These are phyloP conservation scores for Leptopilina boulardi DNA, from an alignment of 1,140 invertebrate genomes.

Conservation along the genomic window DNA sequence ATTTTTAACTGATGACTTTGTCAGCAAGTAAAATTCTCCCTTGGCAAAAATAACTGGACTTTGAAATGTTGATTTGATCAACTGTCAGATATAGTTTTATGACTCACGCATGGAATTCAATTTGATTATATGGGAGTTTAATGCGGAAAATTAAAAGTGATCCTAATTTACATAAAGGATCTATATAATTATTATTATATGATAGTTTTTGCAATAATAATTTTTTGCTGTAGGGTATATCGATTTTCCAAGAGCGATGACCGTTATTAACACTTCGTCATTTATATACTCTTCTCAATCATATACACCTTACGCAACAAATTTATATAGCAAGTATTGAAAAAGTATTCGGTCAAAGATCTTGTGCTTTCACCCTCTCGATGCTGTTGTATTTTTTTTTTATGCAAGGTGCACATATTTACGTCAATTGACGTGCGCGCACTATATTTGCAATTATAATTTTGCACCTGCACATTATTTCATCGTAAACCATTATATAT, in stretches of 20 bases:
- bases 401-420: constrained; percentile 42
- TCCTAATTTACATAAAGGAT: constrained; percentile 5
- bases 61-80: neutral
- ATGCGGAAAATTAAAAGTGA: constrained; percentile 8
- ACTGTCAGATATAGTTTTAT: neutral
- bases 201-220: neutral
- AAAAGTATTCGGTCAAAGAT: constrained; percentile 13
- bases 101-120: neutral
- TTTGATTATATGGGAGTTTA: neutral
- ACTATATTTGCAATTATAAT: neutral
- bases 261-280: neutral
- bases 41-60: neutral
- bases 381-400: constrained; percentile 60
- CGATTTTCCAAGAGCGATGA: constrained; percentile 8
- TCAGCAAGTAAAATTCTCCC: neutral
- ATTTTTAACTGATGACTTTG: neutral
- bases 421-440: neutral
- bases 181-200: no score
- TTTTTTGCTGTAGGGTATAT: neutral
- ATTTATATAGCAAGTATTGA: neutral
- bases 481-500: no score
- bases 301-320: constrained; percentile 16
- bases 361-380: constrained; percentile 60
- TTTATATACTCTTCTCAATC: neutral
- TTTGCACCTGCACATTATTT: neutral